Percentiles rank a stretch among this genome's conserved stretches.
Evolutionary conservation across 2,113 vertebrate genomes (phyloP).

Genomic region (Danionella cerebrum): DNA sequence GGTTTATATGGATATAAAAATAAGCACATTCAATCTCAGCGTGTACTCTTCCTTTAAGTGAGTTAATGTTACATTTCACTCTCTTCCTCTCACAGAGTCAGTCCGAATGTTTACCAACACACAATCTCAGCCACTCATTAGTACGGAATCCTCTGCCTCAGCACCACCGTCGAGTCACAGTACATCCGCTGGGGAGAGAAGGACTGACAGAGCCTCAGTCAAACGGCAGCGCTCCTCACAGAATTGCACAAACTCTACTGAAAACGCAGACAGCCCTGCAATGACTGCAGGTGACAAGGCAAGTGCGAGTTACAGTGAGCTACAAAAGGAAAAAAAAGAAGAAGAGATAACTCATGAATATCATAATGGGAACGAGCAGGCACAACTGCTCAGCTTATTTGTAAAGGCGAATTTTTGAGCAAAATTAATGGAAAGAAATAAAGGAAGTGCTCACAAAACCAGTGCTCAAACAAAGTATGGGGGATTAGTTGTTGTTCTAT

Average conservation of each 20-base stretch:
- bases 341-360: conserved; percentile 31
- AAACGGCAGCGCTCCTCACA: conserved; percentile 17
- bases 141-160: conserved; percentile 7
- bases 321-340: conserved; percentile 5
- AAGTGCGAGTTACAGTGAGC: conserved; percentile 6
- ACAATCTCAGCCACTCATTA: conserved; percentile 18
- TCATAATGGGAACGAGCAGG: conserved; percentile 25
- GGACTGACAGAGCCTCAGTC: conserved; percentile 20
- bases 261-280: conserved; percentile 13
- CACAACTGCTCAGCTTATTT: conserved; percentile 31
- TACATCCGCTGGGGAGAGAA: not conserved
- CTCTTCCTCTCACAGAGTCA: not conserved
- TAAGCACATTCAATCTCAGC: not conserved
- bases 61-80: not conserved
- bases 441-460: not conserved
- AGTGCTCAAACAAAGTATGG: no score
- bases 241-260: conserved; percentile 10
- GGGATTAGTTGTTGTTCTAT: no score
- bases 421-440: not conserved
- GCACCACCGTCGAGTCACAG: not conserved
- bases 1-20: not conserved
- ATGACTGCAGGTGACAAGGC: conserved; percentile 27
- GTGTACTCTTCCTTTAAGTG: not conserved
- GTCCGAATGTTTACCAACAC: conserved; percentile 12
- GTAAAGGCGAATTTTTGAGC: not conserved